Evolutionary conservation across 2,888 invertebrate genomes (phyloP), one percentile per base, ranked within the genome.

Genomic region (Acronicta alni): DNA sequence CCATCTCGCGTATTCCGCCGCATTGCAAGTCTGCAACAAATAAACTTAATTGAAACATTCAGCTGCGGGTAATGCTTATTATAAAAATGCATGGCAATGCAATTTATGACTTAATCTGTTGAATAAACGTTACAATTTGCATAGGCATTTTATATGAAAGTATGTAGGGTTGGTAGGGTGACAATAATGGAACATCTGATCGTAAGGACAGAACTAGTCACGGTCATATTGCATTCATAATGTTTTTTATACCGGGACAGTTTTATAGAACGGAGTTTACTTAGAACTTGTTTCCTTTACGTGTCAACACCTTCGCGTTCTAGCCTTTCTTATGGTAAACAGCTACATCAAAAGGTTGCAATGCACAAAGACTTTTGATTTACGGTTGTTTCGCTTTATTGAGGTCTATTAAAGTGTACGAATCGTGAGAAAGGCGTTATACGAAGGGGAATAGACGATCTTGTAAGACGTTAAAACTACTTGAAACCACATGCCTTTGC

Each of bases 1-100:
- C 97, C 97, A 97, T 58, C 96, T 95, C 88, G 96, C 95, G 88
- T 96, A 97, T 78, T 96, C 95, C 77, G 95, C 95, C 85, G 96
- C 96, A 82, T 95, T 96, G 88, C 95, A 95, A 82, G 96, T 95
- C 97, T 97, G 95, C 54, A 95, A 96, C 88, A 88, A 42, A 92
- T 73, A 80, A 63, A 58, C 54, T 44, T 73, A 72, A 74, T 76
- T 81, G 75, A 75, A 71, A 71, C 54, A 72, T 71, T 61, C 48
- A 51, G 39, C 53, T 65, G 42, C 35, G n/a, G 45, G 18, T 60
- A 42, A 38, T 14, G 35, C 35, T 35, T 35, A n/a, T 14, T 41
- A 55, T 61, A 63, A 79, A 61, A 73, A 30, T 30, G 30, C 12
- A 30, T 4, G 12, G 30, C 3, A 64, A 79, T 72, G 59, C 70